phyloP scores from a whole-genome alignment of 2,797 vertebrate species.

The Podarcis lilfordi region DNA sequence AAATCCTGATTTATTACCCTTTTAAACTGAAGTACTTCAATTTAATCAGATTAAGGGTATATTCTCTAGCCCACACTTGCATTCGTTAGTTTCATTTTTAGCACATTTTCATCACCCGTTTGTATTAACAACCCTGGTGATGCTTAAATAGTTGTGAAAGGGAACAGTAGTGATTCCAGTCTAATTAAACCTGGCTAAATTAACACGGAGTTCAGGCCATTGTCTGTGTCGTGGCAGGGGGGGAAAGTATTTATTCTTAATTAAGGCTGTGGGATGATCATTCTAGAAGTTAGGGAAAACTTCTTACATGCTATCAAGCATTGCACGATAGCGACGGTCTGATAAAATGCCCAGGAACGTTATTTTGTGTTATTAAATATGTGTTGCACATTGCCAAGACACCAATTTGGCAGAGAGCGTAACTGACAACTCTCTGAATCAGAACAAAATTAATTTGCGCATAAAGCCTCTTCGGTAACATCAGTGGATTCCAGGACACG shows the following conservation, averaged over 20 bases:
- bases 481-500: background rate
- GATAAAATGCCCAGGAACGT: background rate
- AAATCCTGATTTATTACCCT: constrained; percentile 6
- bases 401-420: background rate
- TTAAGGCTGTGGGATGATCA: background rate
- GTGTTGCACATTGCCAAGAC: background rate
- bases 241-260: background rate
- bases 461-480: background rate
- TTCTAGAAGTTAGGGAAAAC: background rate
- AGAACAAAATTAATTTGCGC: background rate
- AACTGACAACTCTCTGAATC: background rate
- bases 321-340: background rate
- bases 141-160: background rate
- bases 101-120: background rate
- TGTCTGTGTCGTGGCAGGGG: background rate
- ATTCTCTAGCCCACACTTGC: background rate
- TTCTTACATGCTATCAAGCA: background rate
- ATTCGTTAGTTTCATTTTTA: background rate
- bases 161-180: no score
- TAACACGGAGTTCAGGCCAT: background rate
- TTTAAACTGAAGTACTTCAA: constrained; percentile 3
- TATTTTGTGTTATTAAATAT: background rate
- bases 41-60: constrained; percentile 7
- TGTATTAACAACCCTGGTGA: background rate
- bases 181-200: background rate